phyloP scores from a whole-genome alignment of 1,140 invertebrate species.

The Brachionus asplanchnoidis region DNA sequence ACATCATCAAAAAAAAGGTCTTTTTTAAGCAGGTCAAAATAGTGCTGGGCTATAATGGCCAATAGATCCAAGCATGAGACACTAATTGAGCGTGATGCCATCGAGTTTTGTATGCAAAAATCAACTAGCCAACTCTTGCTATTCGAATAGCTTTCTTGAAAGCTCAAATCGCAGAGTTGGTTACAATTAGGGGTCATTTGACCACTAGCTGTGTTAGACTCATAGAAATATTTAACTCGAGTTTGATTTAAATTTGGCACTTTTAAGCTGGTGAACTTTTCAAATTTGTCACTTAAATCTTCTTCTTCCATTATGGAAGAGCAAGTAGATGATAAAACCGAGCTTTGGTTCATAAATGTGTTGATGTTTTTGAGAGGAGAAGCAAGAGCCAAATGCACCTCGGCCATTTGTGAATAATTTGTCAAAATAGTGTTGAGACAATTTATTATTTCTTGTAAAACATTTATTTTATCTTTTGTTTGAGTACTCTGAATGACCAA shows the following conservation, averaged over 20 bases:
- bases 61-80: slow-evolving; percentile 16
- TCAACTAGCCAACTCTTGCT: slow-evolving; percentile 21
- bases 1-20: slow-evolving; percentile 5
- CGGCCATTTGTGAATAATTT: slow-evolving; percentile 19
- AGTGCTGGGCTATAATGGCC: neutral
- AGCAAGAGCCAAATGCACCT: slow-evolving; percentile 13
- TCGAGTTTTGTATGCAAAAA: slow-evolving; percentile 18
- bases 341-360: neutral
- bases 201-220: slow-evolving; percentile 24
- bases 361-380: neutral
- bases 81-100: neutral
- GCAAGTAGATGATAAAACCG: neutral
- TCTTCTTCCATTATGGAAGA: neutral
- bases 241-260: slow-evolving; percentile 16
- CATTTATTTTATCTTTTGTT: neutral
- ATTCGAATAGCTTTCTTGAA: neutral
- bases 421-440: slow-evolving; percentile 5
- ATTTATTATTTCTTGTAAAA: slow-evolving; percentile 1
- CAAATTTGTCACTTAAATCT: neutral
- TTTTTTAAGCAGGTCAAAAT: slow-evolving; percentile 38
- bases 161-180: neutral
- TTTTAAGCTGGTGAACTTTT: neutral
- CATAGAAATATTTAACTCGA: slow-evolving; percentile 17
- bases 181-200: slow-evolving; percentile 16
- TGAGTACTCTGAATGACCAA: neutral